Base-by-base conservation (phyloP, 2,888 invertebrate species). In the Polymixis flavicincta region DNA sequence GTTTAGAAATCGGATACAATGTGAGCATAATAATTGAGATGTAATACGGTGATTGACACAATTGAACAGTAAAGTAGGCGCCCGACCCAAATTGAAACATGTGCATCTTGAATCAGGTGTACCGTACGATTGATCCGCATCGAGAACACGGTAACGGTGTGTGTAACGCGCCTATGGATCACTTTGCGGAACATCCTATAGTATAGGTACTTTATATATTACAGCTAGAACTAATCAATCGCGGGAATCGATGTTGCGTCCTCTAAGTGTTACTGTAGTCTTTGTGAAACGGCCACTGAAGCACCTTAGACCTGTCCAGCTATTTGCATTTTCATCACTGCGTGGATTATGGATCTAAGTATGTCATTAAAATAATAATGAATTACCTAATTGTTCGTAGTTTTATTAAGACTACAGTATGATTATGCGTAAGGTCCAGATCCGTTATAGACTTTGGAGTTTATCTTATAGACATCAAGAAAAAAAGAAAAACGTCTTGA, bases 101-200 rank as follows among this genome's bases (percentile, higher is more conserved):
- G 89, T 93, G 90, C 91, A 93, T 92, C 92, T 92, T 85, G 85
- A 88, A 84, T 89, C 90, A 88, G 80, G 88, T 90, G 90, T 95
- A 95, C 95, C 94, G 95, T 95, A 89, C 82, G 89, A 89, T 92
- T 88, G 92, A 91, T 93, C 93, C 91, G 93, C 94, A 93, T 94
- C 89, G 87, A 89, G 92, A 92, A 85, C 89, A 86, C 87, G 81
- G 85, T 94, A 95, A 95, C 94, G 94, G 94, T 92, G 82, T 73
- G 86, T 72, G 85, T 84, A 90, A 90, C 91, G 89, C 90, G 87
- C 88, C 73, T 71, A 71, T 61, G 67, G 74, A 79, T 78, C 73
- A 82, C 59, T 92, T 92, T 90, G 86, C 90, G 73, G 92, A 90
- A 89, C 91, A 91, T 85, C 79, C 28, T 57, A 57, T 57, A 57